Evolutionary conservation across 1,140 invertebrate genomes (phyloP).

Genomic region (Lordiphosa clarofinis): DNA sequence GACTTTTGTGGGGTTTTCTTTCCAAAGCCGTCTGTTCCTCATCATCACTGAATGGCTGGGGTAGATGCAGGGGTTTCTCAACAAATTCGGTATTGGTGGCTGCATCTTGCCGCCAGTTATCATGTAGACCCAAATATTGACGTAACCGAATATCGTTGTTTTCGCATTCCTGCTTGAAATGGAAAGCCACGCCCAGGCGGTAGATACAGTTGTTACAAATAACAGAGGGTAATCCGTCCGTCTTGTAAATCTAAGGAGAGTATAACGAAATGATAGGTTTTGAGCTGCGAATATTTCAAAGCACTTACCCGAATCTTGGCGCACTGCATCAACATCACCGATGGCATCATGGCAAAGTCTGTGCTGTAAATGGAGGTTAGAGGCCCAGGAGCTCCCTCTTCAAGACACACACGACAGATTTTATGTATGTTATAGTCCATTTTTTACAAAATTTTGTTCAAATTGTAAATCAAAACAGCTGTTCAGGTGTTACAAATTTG

Average conservation of each 20-base stretch:
- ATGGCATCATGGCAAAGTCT: conserved; percentile 83
- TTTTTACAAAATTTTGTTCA: background rate
- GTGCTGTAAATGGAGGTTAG: conserved; percentile 83
- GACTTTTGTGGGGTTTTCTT: conserved; percentile 49
- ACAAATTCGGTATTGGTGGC: conserved; percentile 72
- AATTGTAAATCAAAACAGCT: conserved; percentile 4
- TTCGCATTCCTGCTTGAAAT: conserved; percentile 85
- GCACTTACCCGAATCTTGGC: conserved; percentile 82
- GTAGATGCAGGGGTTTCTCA: conserved; percentile 19
- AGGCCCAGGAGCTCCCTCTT: conserved; percentile 81
- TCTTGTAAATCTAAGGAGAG: conserved; percentile 81
- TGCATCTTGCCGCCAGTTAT: conserved; percentile 66
- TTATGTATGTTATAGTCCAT: conserved; percentile 79
- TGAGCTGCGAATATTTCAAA: background rate
- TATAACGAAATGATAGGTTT: background rate
- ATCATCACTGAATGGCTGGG: conserved; percentile 39
- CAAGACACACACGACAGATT: conserved; percentile 84
- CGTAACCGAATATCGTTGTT: conserved; percentile 83
- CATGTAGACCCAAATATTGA: conserved; percentile 82
- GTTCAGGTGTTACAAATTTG: background rate
- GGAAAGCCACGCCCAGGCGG: conserved; percentile 84
- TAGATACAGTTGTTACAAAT: conserved; percentile 85
- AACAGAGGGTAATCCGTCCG: conserved; percentile 84
- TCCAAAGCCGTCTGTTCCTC: conserved; percentile 50
- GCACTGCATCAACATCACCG: conserved; percentile 84